Percentiles rank a stretch among this genome's conserved stretches.
phyloP scores from a whole-genome alignment of 2,888 invertebrate species.

The Pocota personata region DNA sequence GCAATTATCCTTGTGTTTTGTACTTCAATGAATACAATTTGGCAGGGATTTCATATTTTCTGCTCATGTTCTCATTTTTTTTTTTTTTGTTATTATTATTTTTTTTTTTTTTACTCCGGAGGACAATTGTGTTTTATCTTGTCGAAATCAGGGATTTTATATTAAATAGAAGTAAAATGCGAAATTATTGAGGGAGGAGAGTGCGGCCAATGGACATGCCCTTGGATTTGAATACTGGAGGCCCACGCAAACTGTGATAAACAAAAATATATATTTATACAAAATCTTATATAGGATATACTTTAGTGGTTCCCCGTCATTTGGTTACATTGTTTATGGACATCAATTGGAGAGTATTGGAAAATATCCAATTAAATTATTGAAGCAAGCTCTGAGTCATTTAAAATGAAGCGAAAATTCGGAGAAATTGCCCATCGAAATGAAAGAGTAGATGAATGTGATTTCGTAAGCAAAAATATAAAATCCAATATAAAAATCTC shows the following conservation, averaged over 20 bases:
- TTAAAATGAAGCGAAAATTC: not conserved
- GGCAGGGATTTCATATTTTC: conserved; percentile 72
- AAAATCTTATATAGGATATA: conserved; percentile 1
- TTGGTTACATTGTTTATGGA: conserved; percentile 1
- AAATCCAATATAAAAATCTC: not conserved
- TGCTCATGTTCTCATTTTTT: conserved; percentile 41
- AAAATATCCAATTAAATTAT: conserved; percentile 34
- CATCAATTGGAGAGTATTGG: conserved; percentile 10
- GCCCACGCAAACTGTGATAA: conserved; percentile 11
- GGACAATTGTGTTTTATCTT: conserved; percentile 67
- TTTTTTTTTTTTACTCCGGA: conserved; percentile 29
- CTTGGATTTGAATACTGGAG: conserved; percentile 29
- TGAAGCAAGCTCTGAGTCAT: conserved; percentile 10
- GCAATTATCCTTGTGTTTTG: conserved; percentile 73
- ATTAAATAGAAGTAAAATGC: conserved; percentile 51
- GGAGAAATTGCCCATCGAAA: not conserved
- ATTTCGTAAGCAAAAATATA: not conserved
- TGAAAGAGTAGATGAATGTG: not conserved
- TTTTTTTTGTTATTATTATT: not conserved
- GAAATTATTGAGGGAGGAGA: not conserved
- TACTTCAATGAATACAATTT: conserved; percentile 72
- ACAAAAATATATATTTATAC: not conserved
- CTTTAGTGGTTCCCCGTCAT: conserved; percentile 8
- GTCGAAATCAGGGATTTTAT: conserved; percentile 60
- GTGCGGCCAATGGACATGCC: conserved; percentile 17